Conservation (phyloP, 1,140 invertebrate species). For the Oedothorax gibbosus region DNA sequence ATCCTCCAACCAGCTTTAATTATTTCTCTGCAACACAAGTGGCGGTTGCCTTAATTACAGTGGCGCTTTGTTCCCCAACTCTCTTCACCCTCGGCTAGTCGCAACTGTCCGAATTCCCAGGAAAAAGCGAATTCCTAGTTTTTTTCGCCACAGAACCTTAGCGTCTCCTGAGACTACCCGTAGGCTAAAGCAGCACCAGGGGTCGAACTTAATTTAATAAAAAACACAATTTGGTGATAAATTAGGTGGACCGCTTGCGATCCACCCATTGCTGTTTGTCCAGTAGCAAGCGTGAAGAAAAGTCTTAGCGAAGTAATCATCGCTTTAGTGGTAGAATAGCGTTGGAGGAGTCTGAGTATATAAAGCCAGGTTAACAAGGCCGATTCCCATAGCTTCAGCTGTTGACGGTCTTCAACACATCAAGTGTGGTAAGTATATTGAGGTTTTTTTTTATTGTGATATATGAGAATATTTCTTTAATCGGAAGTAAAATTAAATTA, state of each 20-base stretch:
- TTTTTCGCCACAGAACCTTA: not conserved
- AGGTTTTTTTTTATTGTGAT: too few species aligned
- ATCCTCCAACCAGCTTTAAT: conserved; percentile 1
- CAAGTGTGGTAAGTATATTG: too few species aligned
- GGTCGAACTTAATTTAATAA: conserved; percentile 48
- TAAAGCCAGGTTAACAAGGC: too few species aligned
- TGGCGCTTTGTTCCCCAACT: conserved; percentile 18
- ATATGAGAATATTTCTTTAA: too few species aligned
- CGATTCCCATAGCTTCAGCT: too few species aligned
- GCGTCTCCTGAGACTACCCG: conserved; percentile 14
- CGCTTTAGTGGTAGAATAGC: too few species aligned
- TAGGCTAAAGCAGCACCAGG: conserved; percentile 33
- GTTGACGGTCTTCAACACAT: too few species aligned
- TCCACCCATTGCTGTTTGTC: not conserved
- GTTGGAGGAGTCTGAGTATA: too few species aligned
- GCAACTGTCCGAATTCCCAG: conserved; percentile 40
- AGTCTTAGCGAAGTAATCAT: too few species aligned
- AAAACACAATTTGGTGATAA: conserved; percentile 38
- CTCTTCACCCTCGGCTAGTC: conserved; percentile 37
- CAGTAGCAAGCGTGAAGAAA: too few species aligned
- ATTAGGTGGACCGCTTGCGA: conserved; percentile 32
- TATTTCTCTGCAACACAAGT: conserved; percentile 30
- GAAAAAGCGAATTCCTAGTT: conserved; percentile 1
- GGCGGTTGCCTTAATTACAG: conserved; percentile 31
- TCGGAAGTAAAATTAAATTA: too few species aligned